These are phyloP conservation scores for Elmis aenea DNA, from an alignment of 2,888 invertebrate genomes.

Conservation along the genomic window DNA sequence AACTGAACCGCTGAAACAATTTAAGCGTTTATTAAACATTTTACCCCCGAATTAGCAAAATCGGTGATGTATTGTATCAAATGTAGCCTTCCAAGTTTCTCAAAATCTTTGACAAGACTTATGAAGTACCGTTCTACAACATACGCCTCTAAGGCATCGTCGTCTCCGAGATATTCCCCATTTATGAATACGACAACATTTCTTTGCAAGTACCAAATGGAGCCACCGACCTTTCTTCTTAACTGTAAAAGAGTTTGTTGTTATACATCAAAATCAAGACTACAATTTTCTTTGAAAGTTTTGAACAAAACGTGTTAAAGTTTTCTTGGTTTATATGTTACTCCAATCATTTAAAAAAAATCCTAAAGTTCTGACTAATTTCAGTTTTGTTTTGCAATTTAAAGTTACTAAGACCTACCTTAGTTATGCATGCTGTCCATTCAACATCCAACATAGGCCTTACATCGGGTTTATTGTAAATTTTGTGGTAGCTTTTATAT, in stretches of 20 bases:
- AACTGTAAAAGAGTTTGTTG: conserved; percentile 20
- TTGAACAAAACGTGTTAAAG: no score
- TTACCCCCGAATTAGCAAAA: conserved; percentile 18
- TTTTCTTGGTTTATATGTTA: no score
- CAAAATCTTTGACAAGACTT: conserved; percentile 47
- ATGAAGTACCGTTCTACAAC: conserved; percentile 49
- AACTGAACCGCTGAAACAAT: not conserved
- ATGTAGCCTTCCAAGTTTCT: conserved; percentile 44
- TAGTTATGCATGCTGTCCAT: conserved; percentile 38
- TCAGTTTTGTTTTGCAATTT: no score
- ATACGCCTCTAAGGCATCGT: conserved; percentile 47
- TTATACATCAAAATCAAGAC: no score
- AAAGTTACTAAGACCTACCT: conserved; percentile 25
- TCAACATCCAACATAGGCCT: conserved; percentile 40
- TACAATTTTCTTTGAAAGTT: no score
- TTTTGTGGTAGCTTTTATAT: conserved; percentile 32
- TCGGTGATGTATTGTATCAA: conserved; percentile 45
- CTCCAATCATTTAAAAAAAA: no score
- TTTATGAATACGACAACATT: conserved; percentile 51
- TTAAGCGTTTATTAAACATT: conserved; percentile 1
- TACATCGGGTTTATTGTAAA: conserved; percentile 35
- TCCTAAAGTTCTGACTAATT: no score
- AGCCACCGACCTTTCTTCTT: conserved; percentile 44
- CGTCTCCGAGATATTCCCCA: conserved; percentile 51
- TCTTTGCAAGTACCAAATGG: conserved; percentile 47